Percentiles rank a stretch among this genome's conserved stretches.
phyloP scores from a whole-genome alignment of 2,888 invertebrate species.

The Noctua fimbriata region DNA sequence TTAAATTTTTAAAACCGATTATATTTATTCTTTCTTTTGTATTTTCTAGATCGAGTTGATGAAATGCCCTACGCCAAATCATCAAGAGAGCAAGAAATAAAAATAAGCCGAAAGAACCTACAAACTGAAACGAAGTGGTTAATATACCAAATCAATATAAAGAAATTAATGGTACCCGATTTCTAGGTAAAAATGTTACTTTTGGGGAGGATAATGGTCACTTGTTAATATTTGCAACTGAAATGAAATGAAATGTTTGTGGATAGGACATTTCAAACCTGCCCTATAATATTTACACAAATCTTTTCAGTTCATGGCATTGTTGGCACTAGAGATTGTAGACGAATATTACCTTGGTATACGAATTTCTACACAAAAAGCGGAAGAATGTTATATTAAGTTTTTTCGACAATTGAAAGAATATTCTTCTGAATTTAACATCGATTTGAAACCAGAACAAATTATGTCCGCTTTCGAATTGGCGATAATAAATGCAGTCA shows the following conservation, averaged over 20 bases:
- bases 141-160: slow-evolving; percentile 1
- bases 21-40: no score
- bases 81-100: no score
- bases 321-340: slow-evolving; percentile 6
- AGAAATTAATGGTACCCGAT: slow-evolving; percentile 1
- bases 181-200: neutral
- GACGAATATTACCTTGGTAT: slow-evolving; percentile 9
- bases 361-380: neutral
- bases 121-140: slow-evolving; percentile 4
- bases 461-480: slow-evolving; percentile 1
- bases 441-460: slow-evolving; percentile 1
- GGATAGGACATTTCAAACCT: no score
- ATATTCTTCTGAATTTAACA: no score
- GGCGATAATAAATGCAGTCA: neutral
- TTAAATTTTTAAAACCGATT: no score
- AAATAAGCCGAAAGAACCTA: neutral
- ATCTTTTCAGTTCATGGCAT: neutral
- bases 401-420: neutral
- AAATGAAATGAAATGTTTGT: neutral
- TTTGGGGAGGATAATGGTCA: slow-evolving; percentile 4
- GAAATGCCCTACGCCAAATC: no score
- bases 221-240: slow-evolving; percentile 7
- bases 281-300: no score
- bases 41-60: no score
- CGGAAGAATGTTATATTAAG: neutral